Percentiles rank a stretch among this genome's conserved stretches.
Evolutionary conservation across 1,140 invertebrate genomes (phyloP).

Genomic region (Euglossa dilemma): DNA sequence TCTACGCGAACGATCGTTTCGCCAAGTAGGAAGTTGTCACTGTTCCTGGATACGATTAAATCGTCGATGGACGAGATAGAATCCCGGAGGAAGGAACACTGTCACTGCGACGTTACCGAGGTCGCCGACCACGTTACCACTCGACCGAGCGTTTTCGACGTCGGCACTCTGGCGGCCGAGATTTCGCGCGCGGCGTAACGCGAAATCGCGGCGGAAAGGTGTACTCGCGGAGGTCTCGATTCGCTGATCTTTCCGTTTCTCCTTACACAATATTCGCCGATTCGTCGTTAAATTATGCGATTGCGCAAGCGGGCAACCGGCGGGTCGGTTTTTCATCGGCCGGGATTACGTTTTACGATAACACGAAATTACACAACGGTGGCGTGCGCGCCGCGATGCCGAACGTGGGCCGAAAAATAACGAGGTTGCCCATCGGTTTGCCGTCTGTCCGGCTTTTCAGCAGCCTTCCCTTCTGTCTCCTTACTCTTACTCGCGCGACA

Average conservation of each 20-base stretch:
- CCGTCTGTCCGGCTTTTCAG: not conserved
- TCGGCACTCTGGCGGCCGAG: not conserved
- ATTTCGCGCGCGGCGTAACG: too few relatives aligned
- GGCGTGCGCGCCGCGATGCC: not conserved
- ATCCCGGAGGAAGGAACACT: not conserved
- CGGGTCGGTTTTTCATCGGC: not conserved
- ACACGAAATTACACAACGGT: constrained; percentile 45
- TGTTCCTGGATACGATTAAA: too few relatives aligned
- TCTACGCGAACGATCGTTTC: not conserved
- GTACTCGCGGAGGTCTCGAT: not conserved
- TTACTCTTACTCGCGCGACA: constrained; percentile 15
- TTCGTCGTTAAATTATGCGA: constrained; percentile 23
- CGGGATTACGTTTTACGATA: constrained; percentile 42
- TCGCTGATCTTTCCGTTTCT: constrained; percentile 30
- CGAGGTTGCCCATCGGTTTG: constrained; percentile 6
- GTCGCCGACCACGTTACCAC: too few relatives aligned
- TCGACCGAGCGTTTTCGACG: not conserved
- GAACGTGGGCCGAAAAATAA: constrained; percentile 40
- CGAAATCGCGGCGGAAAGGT: not conserved
- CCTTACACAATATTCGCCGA: constrained; percentile 25
- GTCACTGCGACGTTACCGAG: not conserved
- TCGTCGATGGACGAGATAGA: too few relatives aligned
- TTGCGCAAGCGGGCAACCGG: not conserved
- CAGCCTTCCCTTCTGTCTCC: not conserved
- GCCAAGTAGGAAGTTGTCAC: too few relatives aligned